A percentile compares a stretch with the other conserved stretches of the same genome.
These are phyloP conservation scores for Cephus pygmeus DNA, from an alignment of 2,888 invertebrate species.

Conservation along the genomic window DNA sequence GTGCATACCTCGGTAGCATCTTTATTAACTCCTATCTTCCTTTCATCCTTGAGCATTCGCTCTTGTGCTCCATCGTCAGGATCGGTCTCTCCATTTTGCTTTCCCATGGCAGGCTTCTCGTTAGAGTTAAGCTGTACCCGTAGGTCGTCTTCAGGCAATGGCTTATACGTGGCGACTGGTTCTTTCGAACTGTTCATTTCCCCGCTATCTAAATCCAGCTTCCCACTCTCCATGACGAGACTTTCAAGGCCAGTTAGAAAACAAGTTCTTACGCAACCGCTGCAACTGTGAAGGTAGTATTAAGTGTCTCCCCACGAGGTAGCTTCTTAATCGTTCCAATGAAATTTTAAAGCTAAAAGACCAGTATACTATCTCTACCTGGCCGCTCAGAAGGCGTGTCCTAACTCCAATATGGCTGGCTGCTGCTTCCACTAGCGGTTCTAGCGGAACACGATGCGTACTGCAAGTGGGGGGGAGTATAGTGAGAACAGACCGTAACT, in stretches of 20 bases:
- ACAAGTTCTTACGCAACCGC: background rate
- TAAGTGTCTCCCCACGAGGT: background rate
- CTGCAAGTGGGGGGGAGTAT: background rate
- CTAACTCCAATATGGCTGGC: background rate
- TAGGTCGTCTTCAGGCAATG: slow-evolving; percentile 49
- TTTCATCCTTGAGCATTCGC: slow-evolving; percentile 59
- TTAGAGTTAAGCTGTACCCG: slow-evolving; percentile 29
- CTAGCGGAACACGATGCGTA: background rate
- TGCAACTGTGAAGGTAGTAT: background rate
- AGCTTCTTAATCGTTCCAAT: background rate
- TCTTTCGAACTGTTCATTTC: slow-evolving; percentile 48
- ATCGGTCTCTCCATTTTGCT: slow-evolving; percentile 52
- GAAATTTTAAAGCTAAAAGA: background rate
- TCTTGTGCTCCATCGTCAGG: slow-evolving; percentile 58
- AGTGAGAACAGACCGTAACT: background rate
- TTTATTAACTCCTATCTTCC: slow-evolving; percentile 46
- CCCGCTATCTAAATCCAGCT: slow-evolving; percentile 44
- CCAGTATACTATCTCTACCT: background rate
- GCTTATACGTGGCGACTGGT: slow-evolving; percentile 49
- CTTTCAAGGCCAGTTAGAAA: slow-evolving; percentile 9
- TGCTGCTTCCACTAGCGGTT: background rate
- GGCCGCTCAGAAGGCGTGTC: background rate
- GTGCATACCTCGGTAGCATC: slow-evolving; percentile 51
- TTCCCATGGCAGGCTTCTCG: slow-evolving; percentile 45
- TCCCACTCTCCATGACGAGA: slow-evolving; percentile 56